Evolutionary conservation across 2,888 invertebrate genomes (phyloP), one percentile per base, ranked within the genome.

Genomic region (Apodemia mormo): DNA sequence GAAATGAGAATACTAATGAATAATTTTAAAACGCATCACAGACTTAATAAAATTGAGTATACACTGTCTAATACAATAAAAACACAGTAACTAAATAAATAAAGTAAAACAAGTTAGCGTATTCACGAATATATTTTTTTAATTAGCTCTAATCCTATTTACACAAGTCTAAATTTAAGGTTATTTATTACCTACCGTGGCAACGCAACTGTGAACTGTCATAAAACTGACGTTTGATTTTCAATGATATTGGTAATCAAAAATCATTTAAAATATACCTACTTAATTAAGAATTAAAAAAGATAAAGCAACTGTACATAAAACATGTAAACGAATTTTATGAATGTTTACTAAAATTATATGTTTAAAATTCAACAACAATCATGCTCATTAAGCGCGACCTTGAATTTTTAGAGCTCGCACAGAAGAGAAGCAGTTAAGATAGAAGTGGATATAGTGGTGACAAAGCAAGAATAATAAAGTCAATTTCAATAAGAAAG

Each of bases 401-500:
- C 64, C 64, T 64, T 64, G 33, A 64, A 54, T 37, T 37, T 64
- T 12, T 64, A 64, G 37, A 64, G 12, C 12, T 37, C 37, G 64
- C n/a, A 12, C 6, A 64, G 64, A 64, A 37, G 64, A 64, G 64
- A 64, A 64, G 64, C 14, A 67, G 30, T 12, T 43, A 33, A 45
- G 52, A 33, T 9, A 67, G 66, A 65, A 61, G 66, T 67, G 45
- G 67, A 68, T 52, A 71, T 58, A 65, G 65, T 49, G 37, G 49
- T 66, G 56, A 22, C 4, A 49, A 67, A 22, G 43, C 30, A 52
- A 69, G 71, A 72, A 65, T 33, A 64, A 30, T 64, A 54, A 65
- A 64, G 54, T 67, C 68, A 58, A 65, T 54, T 33, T 70, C 29
- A 58, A 71, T 64, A 52, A 71, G 67, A 71, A 68, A 49, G 71